A percentile compares a stretch with the other conserved stretches of the same genome.
These are phyloP conservation scores for Poicephalus meyeri DNA, from an alignment of 2,113 vertebrate genomes.

Conservation along the genomic window DNA sequence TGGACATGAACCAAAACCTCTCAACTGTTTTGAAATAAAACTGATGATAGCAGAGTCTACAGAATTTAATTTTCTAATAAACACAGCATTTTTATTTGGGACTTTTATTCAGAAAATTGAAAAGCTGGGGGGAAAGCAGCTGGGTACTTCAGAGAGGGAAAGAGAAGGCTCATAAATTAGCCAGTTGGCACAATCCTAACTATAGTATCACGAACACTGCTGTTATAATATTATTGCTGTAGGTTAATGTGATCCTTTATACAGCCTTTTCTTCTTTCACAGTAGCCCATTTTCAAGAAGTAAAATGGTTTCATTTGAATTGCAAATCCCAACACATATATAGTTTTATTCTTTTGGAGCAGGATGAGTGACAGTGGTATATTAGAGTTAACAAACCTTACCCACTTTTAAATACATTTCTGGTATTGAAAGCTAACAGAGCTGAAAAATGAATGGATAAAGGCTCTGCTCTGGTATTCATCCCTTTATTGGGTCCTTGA, in stretches of 20 bases:
- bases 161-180: conserved; percentile 42
- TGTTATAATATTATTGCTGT: conserved; percentile 65
- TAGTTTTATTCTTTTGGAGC: conserved; percentile 70
- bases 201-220: conserved; percentile 49
- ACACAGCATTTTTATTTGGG: neutral
- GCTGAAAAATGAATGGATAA: conserved; percentile 79
- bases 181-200: conserved; percentile 5
- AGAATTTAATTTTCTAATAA: neutral
- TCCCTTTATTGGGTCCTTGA: conserved; percentile 74
- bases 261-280: conserved; percentile 20
- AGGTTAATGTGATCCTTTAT: conserved; percentile 64
- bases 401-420: conserved; percentile 75
- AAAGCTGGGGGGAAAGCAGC: neutral
- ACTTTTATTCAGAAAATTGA: neutral
- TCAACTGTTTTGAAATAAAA: neutral
- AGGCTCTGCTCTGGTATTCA: conserved; percentile 71
- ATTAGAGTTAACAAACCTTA: conserved; percentile 78
- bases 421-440: conserved; percentile 79
- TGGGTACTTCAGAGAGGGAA: conserved; percentile 14
- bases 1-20: neutral
- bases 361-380: conserved; percentile 73
- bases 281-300: conserved; percentile 62
- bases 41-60: neutral
- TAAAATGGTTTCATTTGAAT: conserved; percentile 77
- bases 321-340: conserved; percentile 76